These are phyloP conservation scores for Trissolcus japonicus DNA, from an alignment of 2,888 invertebrate genomes.

Conservation along the genomic window DNA sequence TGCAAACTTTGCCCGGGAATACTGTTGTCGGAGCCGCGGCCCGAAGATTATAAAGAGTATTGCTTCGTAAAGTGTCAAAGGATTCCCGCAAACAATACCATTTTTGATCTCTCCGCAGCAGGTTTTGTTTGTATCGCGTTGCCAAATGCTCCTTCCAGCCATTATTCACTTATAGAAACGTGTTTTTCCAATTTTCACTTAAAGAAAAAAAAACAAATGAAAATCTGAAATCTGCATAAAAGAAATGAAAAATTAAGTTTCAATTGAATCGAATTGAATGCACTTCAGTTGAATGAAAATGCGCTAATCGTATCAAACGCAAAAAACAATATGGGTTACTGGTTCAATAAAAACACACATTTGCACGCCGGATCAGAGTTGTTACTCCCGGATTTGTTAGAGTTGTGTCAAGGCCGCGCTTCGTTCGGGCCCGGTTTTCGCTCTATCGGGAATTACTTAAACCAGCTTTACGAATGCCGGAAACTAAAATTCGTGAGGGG, in stretches of 20 bases:
- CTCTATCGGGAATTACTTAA: constrained; percentile 74
- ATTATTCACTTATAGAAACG: not conserved
- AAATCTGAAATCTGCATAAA: not conserved
- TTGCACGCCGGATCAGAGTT: constrained; percentile 33
- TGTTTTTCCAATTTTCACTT: not conserved
- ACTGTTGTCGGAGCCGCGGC: constrained; percentile 61
- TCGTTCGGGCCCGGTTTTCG: constrained; percentile 61
- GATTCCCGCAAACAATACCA: constrained; percentile 30
- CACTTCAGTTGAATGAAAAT: constrained; percentile 3
- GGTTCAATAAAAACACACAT: constrained; percentile 47
- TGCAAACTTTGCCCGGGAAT: constrained; percentile 69
- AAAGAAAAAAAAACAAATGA: not conserved
- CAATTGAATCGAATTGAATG: too few relatives aligned
- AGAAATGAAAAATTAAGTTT: too few relatives aligned
- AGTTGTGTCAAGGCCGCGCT: constrained; percentile 55
- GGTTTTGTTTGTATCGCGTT: not conserved
- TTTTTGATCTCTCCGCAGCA: constrained; percentile 16
- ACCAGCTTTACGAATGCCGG: constrained; percentile 73
- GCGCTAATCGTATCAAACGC: constrained; percentile 31
- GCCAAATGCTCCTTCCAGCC: not conserved
- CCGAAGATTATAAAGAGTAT: constrained; percentile 56
- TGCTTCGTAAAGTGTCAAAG: constrained; percentile 55
- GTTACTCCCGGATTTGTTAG: constrained; percentile 46
- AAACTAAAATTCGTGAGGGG: constrained; percentile 69
- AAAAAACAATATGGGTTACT: constrained; percentile 56